phyloP scores from a whole-genome alignment of 2,113 vertebrate genomes.

The Lota lota region DNA sequence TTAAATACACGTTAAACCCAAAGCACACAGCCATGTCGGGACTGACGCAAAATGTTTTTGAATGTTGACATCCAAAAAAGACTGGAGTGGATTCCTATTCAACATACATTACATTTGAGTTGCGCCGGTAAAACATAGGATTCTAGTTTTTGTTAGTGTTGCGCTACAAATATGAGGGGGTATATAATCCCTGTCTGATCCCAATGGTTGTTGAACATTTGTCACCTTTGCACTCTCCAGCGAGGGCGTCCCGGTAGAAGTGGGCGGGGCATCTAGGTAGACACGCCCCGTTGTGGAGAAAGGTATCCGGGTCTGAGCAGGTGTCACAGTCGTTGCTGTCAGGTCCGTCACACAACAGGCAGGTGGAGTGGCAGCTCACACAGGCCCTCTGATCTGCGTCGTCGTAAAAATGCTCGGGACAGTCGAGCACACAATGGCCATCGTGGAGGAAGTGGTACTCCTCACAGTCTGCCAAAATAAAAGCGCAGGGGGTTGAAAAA shows the following conservation, averaged over 20 bases:
- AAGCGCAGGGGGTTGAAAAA: neutral
- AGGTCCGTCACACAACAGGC: slow-evolving; percentile 76
- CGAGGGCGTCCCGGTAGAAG: slow-evolving; percentile 71
- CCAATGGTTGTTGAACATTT: too few relatives aligned
- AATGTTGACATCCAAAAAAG: too few relatives aligned
- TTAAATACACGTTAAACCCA: too few relatives aligned
- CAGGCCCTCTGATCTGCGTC: slow-evolving; percentile 66
- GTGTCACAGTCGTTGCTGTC: slow-evolving; percentile 70
- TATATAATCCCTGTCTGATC: too few relatives aligned
- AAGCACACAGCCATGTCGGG: too few relatives aligned
- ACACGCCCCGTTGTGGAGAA: slow-evolving; percentile 74
- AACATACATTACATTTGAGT: too few relatives aligned
- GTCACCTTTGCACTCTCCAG: slow-evolving; percentile 79
- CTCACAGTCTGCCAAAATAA: slow-evolving; percentile 73
- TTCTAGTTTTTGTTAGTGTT: too few relatives aligned
- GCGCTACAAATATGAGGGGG: too few relatives aligned
- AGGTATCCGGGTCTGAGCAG: slow-evolving; percentile 52
- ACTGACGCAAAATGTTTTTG: too few relatives aligned
- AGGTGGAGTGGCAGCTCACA: slow-evolving; percentile 76
- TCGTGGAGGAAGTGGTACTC: slow-evolving; percentile 73
- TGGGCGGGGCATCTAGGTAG: slow-evolving; percentile 71
- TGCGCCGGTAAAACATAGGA: too few relatives aligned
- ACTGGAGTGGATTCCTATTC: too few relatives aligned
- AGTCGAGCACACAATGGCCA: slow-evolving; percentile 72
- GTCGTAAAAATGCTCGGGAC: slow-evolving; percentile 76